These are phyloP conservation scores for Forficula auricularia DNA, from an alignment of 1,140 invertebrate genomes.

Conservation along the genomic window DNA sequence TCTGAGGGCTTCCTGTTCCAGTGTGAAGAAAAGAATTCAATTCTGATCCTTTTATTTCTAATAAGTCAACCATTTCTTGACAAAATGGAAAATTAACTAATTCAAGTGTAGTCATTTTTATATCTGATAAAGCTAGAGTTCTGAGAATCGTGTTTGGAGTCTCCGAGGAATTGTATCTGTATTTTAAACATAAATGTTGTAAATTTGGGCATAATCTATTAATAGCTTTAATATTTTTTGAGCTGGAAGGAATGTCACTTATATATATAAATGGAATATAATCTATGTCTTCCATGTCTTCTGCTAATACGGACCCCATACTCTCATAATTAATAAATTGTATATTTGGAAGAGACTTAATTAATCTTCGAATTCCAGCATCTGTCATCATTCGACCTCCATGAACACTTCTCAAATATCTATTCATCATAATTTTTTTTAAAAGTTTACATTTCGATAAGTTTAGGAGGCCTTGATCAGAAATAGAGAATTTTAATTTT, in stretches of 20 bases:
- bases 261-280: slow-evolving; percentile 1
- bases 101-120: slow-evolving; percentile 2
- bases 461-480: slow-evolving; percentile 13
- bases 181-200: slow-evolving; percentile 2
- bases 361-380: slow-evolving; percentile 11
- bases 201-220: slow-evolving; percentile 2
- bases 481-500: slow-evolving; percentile 15
- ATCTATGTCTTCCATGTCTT: slow-evolving; percentile 7
- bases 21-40: not conserved
- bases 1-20: not conserved
- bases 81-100: slow-evolving; percentile 5
- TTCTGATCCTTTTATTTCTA: not conserved
- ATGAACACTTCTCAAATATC: slow-evolving; percentile 10
- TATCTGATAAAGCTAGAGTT: not conserved
- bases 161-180: not conserved
- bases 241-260: slow-evolving; percentile 2
- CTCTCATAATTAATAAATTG: slow-evolving; percentile 14
- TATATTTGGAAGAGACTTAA: slow-evolving; percentile 11
- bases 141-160: slow-evolving; percentile 2
- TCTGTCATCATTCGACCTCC: slow-evolving; percentile 12
- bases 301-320: slow-evolving; percentile 12
- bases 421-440: slow-evolving; percentile 13
- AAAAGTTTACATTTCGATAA: slow-evolving; percentile 13
- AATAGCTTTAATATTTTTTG: slow-evolving; percentile 5
- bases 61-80: not conserved